A percentile compares a stretch with the other conserved stretches of the same genome.
Evolutionary conservation across 1,140 invertebrate species (phyloP).

Genomic region (Piezodorus guildinii): DNA sequence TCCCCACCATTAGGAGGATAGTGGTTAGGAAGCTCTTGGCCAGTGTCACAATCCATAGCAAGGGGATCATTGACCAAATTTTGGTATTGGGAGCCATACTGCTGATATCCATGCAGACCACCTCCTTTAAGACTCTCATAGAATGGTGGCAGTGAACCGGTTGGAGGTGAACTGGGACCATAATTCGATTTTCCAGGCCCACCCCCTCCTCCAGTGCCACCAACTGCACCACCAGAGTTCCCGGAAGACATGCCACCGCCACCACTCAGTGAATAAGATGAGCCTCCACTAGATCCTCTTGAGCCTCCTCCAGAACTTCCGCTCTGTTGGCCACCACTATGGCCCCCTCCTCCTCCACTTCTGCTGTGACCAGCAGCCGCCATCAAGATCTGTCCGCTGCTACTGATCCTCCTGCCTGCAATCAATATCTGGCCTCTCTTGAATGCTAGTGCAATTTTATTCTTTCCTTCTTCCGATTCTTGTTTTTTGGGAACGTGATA

Average conservation of each 20-base stretch:
- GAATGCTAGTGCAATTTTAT: slow-evolving; percentile 33
- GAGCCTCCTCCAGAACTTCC: slow-evolving; percentile 22
- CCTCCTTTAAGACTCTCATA: slow-evolving; percentile 67
- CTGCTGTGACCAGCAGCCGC: slow-evolving; percentile 65
- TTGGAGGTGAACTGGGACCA: slow-evolving; percentile 69
- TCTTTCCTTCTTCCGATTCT: slow-evolving; percentile 35
- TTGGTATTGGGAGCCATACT: slow-evolving; percentile 29
- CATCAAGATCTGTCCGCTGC: slow-evolving; percentile 32
- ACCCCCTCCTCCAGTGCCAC: slow-evolving; percentile 35
- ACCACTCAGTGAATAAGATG: slow-evolving; percentile 35
- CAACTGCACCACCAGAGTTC: slow-evolving; percentile 39
- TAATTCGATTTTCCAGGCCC: slow-evolving; percentile 53
- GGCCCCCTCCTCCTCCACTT: slow-evolving; percentile 40
- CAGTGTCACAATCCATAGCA: slow-evolving; percentile 62
- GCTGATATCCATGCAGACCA: slow-evolving; percentile 28
- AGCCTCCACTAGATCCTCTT: slow-evolving; percentile 37
- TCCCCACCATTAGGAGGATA: slow-evolving; percentile 34
- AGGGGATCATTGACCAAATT: slow-evolving; percentile 43
- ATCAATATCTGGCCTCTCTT: slow-evolving; percentile 26
- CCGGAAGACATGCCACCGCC: slow-evolving; percentile 37
- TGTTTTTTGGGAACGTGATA: slow-evolving; percentile 68
- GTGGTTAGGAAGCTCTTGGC: slow-evolving; percentile 41
- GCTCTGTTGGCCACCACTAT: slow-evolving; percentile 18
- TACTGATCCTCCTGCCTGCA: slow-evolving; percentile 34
- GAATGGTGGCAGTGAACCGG: slow-evolving; percentile 68